Percentiles rank a stretch among this genome's conserved stretches.
Evolutionary conservation across 2,888 invertebrate species (phyloP).

Genomic region (Lasioglossum calceatum): DNA sequence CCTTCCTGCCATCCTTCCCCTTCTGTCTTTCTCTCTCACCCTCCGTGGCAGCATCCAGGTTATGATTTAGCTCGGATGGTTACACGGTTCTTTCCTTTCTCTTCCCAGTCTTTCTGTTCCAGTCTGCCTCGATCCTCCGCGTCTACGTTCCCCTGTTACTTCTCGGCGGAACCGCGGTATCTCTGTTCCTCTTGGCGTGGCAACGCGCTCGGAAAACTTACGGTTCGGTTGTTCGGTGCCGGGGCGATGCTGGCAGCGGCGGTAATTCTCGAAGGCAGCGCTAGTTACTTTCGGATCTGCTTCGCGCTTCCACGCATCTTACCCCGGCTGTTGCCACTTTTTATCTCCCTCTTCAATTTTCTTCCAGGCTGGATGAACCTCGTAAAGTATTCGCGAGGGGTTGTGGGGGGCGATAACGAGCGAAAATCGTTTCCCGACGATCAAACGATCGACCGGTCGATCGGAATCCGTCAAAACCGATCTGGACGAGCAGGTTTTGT

Average conservation of each 20-base stretch:
- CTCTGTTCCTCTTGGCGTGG: background rate
- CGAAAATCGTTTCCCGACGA: constrained; percentile 7
- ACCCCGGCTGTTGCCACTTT: constrained; percentile 7
- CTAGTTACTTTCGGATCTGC: constrained; percentile 49
- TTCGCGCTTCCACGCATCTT: constrained; percentile 32
- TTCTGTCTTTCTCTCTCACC: background rate
- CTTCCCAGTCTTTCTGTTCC: constrained; percentile 31
- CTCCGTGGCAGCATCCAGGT: constrained; percentile 37
- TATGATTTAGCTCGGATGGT: constrained; percentile 60
- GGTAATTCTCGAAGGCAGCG: constrained; percentile 52
- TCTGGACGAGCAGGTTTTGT: background rate
- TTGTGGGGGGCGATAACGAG: background rate
- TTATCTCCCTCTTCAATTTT: constrained; percentile 34
- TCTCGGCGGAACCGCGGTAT: background rate
- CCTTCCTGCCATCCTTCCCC: constrained; percentile 21
- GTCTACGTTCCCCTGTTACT: constrained; percentile 18
- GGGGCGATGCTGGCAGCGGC: constrained; percentile 12
- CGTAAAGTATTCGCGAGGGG: constrained; percentile 10
- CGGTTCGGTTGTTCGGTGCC: constrained; percentile 17
- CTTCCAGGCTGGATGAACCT: background rate
- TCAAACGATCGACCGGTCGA: background rate
- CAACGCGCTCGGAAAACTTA: constrained; percentile 22
- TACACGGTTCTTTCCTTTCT: constrained; percentile 34
- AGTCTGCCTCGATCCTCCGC: constrained; percentile 18
- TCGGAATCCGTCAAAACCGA: background rate